Conservation (phyloP, 2,113 vertebrate species). For the Takifugu bimaculatus region DNA sequence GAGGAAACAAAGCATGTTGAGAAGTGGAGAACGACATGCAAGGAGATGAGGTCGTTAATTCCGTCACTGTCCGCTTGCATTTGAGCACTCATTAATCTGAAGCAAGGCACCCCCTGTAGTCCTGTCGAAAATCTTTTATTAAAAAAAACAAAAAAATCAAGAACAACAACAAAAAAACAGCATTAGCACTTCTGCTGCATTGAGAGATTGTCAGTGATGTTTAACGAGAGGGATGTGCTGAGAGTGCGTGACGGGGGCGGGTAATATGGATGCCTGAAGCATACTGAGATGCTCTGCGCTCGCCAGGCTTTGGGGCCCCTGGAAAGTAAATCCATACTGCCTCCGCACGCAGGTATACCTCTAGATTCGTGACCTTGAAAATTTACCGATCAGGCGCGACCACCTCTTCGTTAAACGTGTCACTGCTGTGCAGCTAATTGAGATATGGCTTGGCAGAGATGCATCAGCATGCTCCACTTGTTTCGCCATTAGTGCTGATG, state of each 20-base stretch:
- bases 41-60: constrained; percentile 73
- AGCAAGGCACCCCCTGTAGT: constrained; percentile 66
- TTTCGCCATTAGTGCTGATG: constrained; percentile 47
- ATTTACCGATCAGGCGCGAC: constrained; percentile 46
- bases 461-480: constrained; percentile 7
- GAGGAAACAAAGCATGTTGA: constrained; percentile 44
- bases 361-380: constrained; percentile 58
- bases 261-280: constrained; percentile 45
- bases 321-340: constrained; percentile 45
- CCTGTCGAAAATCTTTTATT: constrained; percentile 66
- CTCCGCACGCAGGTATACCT: constrained; percentile 32
- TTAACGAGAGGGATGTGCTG: constrained; percentile 40
- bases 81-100: constrained; percentile 77
- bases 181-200: constrained; percentile 59
- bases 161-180: constrained; percentile 34
- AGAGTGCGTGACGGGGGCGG: constrained; percentile 19
- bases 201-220: constrained; percentile 63
- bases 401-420: constrained; percentile 25
- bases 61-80: constrained; percentile 75
- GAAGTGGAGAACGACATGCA: constrained; percentile 36
- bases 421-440: background rate
- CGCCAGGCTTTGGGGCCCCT: constrained; percentile 28
- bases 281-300: constrained; percentile 52
- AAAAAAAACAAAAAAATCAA: constrained; percentile 49
- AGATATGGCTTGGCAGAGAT: no score